Percentiles rank a stretch among this genome's conserved stretches.
These are phyloP conservation scores for Agrochola litura DNA, from an alignment of 2,888 invertebrate genomes.

Conservation along the genomic window DNA sequence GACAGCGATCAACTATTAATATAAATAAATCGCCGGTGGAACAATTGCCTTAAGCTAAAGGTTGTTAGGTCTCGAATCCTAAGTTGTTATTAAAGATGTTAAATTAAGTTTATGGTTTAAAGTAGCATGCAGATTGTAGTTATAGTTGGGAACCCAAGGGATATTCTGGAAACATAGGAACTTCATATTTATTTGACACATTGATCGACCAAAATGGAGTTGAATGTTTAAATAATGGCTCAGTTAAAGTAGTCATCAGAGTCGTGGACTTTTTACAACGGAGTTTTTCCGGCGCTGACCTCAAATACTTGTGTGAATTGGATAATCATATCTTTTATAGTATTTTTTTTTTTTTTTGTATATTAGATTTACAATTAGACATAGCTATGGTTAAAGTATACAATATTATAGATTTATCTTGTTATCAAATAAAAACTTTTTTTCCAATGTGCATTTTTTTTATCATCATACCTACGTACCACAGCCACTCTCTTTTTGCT, in stretches of 20 bases:
- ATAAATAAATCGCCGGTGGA: background rate
- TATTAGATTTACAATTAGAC: constrained; percentile 9
- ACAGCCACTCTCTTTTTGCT: background rate
- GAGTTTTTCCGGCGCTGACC: background rate
- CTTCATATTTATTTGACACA: background rate
- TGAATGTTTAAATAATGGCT: background rate
- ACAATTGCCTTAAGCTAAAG: background rate
- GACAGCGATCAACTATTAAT: background rate
- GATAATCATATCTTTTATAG: background rate
- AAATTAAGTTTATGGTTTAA: background rate
- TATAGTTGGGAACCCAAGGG: background rate
- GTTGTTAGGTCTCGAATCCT: background rate
- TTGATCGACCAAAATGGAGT: background rate
- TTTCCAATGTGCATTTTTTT: constrained; percentile 5
- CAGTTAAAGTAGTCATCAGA: background rate
- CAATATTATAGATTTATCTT: constrained; percentile 29
- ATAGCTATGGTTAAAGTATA: constrained; percentile 3
- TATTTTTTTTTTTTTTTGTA: constrained; percentile 20
- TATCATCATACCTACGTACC: background rate
- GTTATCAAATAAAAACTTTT: constrained; percentile 33
- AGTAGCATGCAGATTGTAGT: background rate
- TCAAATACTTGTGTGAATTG: background rate
- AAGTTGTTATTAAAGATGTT: background rate
- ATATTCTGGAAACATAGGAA: background rate
- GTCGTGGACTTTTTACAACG: background rate